Evolutionary conservation across 2,797 vertebrate genomes (phyloP), one percentile per base, ranked within the genome.

Genomic region (Allobates femoralis): DNA sequence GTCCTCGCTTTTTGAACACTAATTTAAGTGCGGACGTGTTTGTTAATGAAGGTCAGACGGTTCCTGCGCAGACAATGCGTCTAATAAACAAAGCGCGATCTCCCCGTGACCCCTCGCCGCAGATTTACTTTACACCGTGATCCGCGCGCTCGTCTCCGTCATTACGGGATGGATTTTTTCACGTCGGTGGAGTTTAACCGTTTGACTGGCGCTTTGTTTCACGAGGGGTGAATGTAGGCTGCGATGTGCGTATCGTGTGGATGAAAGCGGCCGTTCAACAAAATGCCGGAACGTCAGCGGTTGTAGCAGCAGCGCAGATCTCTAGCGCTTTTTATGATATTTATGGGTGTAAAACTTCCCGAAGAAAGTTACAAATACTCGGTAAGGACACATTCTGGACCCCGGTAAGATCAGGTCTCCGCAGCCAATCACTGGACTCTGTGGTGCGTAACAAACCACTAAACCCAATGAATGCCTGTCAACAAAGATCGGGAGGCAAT

Each of bases 1-100:
- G 10, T 83, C 91, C 83, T 88, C 89, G 18, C 85, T 26, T 89
- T 85, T 77, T 90, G 90, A 91, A 88, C 91, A 89, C 84, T 86
- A 87, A 90, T 89, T 1, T 80, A 90, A 89, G 83, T 1, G 56
- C 89, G 87, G 88, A 64, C 86, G 30, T 1, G 75, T 90, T 86
- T 86, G 83, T 81, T 90, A 85, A 7, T 88, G 76, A 78, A 88
- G 58, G 75, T 79, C 84, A 90, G 90, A 87, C 71, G 14, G n/a
- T 76, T 62, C 62, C 55, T 32, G 2, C 16, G 85, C 89, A 89
- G 87, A 86, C 87, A 81, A 89, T 90, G 83, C 89, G 87, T 81
- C 90, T 88, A 83, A 89, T 89, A 91, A 91, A 92, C 64, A 90
- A 12, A 53, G 0, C 32, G 8, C 19, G 50, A 26, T 34, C 78